Percentiles rank a stretch among this genome's conserved stretches.
Conservation (phyloP, 2,888 invertebrate species). For the Eumacrocentrus americanus region DNA sequence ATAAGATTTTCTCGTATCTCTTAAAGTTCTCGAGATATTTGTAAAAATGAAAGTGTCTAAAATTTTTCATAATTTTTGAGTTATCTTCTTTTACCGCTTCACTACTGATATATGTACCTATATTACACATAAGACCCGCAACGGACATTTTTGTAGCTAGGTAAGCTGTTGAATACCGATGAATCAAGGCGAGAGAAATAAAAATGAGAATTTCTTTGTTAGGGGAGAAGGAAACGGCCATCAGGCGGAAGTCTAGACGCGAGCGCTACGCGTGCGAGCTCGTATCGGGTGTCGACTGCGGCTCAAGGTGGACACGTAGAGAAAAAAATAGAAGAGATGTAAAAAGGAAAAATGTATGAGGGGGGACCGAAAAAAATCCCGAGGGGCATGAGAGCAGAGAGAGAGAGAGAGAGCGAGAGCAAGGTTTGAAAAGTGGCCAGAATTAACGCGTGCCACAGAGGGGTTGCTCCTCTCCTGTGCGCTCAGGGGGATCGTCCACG, state of each 20-base stretch:
- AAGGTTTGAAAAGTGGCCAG: conserved; percentile 56
- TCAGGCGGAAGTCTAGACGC: conserved; percentile 35
- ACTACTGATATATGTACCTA: no score
- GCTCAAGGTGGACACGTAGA: conserved; percentile 33
- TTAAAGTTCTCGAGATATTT: no score
- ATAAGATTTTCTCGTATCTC: no score
- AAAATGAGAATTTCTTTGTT: conserved; percentile 16
- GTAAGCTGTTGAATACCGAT: not conserved
- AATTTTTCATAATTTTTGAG: no score
- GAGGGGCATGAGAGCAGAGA: conserved; percentile 32
- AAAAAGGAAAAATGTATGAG: conserved; percentile 33
- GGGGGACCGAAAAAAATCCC: conserved; percentile 28
- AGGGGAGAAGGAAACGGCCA: conserved; percentile 26
- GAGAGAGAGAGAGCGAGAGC: conserved; percentile 31
- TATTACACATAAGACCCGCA: not conserved
- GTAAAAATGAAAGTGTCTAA: no score
- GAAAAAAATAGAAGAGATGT: conserved; percentile 20
- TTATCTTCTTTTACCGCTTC: no score
- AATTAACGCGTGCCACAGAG: conserved; percentile 53
- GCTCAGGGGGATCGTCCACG: conserved; percentile 18
- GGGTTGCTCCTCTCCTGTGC: conserved; percentile 13
- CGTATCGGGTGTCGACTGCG: conserved; percentile 52
- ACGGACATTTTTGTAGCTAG: not conserved
- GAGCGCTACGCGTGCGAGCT: conserved; percentile 15
- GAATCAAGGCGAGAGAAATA: conserved; percentile 10